Conservation (phyloP, 2,888 invertebrate genomes). For the Salticus scenicus region DNA sequence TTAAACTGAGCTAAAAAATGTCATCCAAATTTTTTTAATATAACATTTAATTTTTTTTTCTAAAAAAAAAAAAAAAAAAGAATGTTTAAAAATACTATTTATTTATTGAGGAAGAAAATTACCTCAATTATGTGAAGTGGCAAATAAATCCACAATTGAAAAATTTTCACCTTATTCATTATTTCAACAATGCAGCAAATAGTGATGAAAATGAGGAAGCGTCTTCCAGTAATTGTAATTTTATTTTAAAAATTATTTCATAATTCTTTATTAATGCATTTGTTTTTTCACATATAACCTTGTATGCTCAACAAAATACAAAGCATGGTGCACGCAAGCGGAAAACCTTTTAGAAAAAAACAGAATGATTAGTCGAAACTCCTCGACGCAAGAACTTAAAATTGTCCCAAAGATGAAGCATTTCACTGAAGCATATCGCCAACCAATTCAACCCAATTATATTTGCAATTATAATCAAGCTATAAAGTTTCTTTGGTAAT, state of each 20-base stretch:
- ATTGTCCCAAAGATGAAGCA: background rate
- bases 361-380: conserved; percentile 43
- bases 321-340: conserved; percentile 54
- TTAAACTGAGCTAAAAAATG: too few species aligned
- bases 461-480: conserved; percentile 57
- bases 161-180: too few species aligned
- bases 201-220: conserved; percentile 7
- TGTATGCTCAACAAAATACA: conserved; percentile 46
- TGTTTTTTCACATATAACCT: conserved; percentile 51
- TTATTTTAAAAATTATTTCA: background rate
- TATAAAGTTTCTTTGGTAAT: conserved; percentile 24
- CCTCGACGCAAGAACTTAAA: conserved; percentile 12
- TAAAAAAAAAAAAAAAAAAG: too few species aligned
- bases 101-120: too few species aligned
- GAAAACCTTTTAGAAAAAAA: conserved; percentile 53
- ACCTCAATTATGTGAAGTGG: too few species aligned
- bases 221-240: background rate
- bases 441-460: conserved; percentile 49
- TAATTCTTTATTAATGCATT: conserved; percentile 28
- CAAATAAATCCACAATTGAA: too few species aligned
- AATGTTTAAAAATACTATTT: too few species aligned
- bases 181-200: too few species aligned
- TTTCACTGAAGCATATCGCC: conserved; percentile 58
- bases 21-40: too few species aligned
- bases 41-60: too few species aligned